Percentiles rank a stretch among this genome's conserved stretches.
phyloP scores from a whole-genome alignment of 2,113 vertebrate species.

The Romanogobio albipinnatus region DNA sequence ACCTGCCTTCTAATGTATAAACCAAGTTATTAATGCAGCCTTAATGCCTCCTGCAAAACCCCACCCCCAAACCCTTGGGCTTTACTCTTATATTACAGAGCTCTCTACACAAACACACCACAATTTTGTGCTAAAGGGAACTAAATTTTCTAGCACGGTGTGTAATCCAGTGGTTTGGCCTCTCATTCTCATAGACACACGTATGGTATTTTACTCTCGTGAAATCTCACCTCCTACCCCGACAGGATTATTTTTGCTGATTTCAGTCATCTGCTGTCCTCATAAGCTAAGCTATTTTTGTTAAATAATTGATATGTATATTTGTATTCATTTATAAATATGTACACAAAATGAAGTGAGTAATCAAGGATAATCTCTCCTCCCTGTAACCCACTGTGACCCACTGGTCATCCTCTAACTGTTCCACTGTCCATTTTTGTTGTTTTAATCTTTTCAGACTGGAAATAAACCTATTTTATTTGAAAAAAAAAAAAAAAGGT shows the following conservation, averaged over 20 bases:
- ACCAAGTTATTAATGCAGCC: constrained; percentile 54
- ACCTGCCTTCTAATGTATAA: constrained; percentile 47
- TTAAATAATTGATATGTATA: constrained; percentile 53
- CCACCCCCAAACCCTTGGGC: neutral
- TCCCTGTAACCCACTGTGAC: constrained; percentile 49
- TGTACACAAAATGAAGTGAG: constrained; percentile 49
- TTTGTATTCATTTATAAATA: constrained; percentile 55
- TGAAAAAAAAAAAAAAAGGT: constrained; percentile 40
- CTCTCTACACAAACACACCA: neutral
- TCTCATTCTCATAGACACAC: constrained; percentile 1
- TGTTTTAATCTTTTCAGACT: constrained; percentile 60
- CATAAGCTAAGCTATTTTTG: constrained; percentile 58
- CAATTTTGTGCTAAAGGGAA: constrained; percentile 48
- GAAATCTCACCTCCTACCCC: neutral
- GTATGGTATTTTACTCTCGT: neutral
- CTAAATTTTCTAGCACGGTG: constrained; percentile 9
- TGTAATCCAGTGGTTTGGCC: constrained; percentile 9
- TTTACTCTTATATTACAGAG: neutral
- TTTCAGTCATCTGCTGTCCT: constrained; percentile 48
- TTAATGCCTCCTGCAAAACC: constrained; percentile 36
- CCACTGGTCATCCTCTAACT: constrained; percentile 49
- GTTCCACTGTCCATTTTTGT: constrained; percentile 52
- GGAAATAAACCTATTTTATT: constrained; percentile 56
- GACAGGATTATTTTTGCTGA: constrained; percentile 34
- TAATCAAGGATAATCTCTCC: constrained; percentile 53